Evolutionary conservation across 2,888 invertebrate genomes (phyloP).

Genomic region (Sylvicola fuscatus): DNA sequence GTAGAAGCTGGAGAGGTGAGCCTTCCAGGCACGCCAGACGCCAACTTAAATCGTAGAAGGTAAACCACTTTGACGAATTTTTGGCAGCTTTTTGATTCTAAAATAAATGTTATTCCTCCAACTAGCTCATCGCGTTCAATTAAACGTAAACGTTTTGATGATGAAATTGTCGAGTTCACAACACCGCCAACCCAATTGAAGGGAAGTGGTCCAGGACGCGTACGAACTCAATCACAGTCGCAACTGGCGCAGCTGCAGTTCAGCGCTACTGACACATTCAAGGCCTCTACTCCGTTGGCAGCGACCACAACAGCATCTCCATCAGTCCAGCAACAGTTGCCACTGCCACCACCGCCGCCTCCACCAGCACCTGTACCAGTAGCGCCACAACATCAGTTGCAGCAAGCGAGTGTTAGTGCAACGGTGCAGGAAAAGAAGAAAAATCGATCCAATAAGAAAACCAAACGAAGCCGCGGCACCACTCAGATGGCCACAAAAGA

Average conservation of each 20-base stretch:
- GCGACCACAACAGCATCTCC: constrained; percentile 8
- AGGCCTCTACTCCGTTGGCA: constrained; percentile 8
- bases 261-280: no score
- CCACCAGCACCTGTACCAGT: constrained; percentile 7
- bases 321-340: constrained; percentile 9
- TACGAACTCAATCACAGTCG: constrained; percentile 31
- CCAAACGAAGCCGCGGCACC: constrained; percentile 34
- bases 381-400: constrained; percentile 1
- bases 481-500: constrained; percentile 53
- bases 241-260: constrained; percentile 4
- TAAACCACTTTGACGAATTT: no score
- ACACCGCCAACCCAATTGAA: constrained; percentile 29
- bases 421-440: constrained; percentile 9
- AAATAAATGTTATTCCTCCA: no score
- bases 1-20: no score
- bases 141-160: constrained; percentile 88
- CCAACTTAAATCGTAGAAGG: no score
- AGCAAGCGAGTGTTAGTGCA: constrained; percentile 3
- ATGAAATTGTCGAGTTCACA: constrained; percentile 87
- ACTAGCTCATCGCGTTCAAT: constrained; percentile 86
- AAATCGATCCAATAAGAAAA: constrained; percentile 11
- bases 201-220: constrained; percentile 15
- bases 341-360: constrained; percentile 6
- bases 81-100: no score
- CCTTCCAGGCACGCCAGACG: no score